These are phyloP conservation scores for Holacanthus passer DNA, from an alignment of 2,113 vertebrate genomes.

Conservation along the genomic window DNA sequence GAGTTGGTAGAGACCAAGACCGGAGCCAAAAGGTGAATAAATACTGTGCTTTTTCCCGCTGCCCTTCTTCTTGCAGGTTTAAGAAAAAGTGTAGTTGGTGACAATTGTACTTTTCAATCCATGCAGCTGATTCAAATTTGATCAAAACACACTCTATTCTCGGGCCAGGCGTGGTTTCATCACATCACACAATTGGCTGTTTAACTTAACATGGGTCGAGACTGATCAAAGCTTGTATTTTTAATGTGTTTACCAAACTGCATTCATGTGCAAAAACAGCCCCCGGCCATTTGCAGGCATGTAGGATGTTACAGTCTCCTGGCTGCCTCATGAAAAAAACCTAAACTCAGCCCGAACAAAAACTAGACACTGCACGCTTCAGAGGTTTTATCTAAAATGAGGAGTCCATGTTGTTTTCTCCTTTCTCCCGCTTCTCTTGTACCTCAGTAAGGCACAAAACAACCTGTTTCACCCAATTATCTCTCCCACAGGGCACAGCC, in stretches of 20 bases:
- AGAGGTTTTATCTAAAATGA: slow-evolving; percentile 64
- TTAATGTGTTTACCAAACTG: not conserved
- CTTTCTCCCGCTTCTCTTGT: slow-evolving; percentile 43
- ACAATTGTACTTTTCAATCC: not conserved
- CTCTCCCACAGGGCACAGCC: slow-evolving; percentile 75
- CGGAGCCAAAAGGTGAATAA: not conserved
- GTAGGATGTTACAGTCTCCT: slow-evolving; percentile 4
- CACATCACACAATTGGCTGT: slow-evolving; percentile 2
- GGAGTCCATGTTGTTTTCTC: slow-evolving; percentile 63
- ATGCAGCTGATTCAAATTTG: not conserved
- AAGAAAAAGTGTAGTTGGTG: not conserved
- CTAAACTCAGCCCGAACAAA: slow-evolving; percentile 38
- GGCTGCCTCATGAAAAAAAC: slow-evolving; percentile 17
- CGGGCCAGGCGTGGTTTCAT: not conserved
- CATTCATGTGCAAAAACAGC: slow-evolving; percentile 17
- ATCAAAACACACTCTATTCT: not conserved
- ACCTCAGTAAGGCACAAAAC: slow-evolving; percentile 60
- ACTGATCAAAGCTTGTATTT: slow-evolving; percentile 23
- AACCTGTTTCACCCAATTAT: slow-evolving; percentile 80
- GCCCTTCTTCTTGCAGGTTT: not conserved
- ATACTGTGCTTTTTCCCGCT: not conserved
- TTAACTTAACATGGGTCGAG: not conserved
- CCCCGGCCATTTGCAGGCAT: not conserved
- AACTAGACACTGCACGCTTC: slow-evolving; percentile 42
- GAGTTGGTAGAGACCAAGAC: too few species aligned